Evolutionary conservation across 2,888 invertebrate genomes (phyloP).

Genomic region (Cerastoderma edule): DNA sequence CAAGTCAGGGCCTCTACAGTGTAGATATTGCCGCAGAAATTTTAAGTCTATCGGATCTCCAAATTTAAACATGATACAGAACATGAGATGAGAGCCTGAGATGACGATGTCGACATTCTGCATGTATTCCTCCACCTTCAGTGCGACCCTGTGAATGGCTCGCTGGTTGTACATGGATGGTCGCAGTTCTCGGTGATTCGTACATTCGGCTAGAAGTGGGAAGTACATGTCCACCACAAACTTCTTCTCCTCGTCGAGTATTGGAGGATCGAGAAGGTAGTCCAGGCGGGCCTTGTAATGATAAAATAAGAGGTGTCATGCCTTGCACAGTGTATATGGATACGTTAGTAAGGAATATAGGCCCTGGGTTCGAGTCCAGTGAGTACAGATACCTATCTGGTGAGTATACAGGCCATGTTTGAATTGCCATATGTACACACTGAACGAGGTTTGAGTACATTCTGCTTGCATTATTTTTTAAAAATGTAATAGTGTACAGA

Average conservation of each 20-base stretch:
- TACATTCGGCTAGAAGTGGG: constrained; percentile 54
- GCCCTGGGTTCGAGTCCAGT: no score
- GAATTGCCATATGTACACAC: no score
- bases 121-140: constrained; percentile 49
- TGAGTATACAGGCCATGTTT: no score
- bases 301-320: no score
- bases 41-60: constrained; percentile 60
- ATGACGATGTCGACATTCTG: constrained; percentile 49
- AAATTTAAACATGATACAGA: constrained; percentile 63
- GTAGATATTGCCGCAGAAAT: constrained; percentile 68
- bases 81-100: constrained; percentile 52
- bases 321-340: no score
- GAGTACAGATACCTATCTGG: no score
- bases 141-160: constrained; percentile 58
- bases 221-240: constrained; percentile 42
- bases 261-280: constrained; percentile 40
- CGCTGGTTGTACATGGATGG: constrained; percentile 61
- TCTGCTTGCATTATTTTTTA: no score
- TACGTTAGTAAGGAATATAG: no score
- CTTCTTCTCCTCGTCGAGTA: constrained; percentile 40
- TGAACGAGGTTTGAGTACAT: no score
- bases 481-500: no score
- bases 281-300: constrained; percentile 21
- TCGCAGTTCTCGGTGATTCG: constrained; percentile 42
- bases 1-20: constrained; percentile 68